phyloP scores from a whole-genome alignment of 2,888 invertebrate genomes.

The Priapulus caudatus region DNA sequence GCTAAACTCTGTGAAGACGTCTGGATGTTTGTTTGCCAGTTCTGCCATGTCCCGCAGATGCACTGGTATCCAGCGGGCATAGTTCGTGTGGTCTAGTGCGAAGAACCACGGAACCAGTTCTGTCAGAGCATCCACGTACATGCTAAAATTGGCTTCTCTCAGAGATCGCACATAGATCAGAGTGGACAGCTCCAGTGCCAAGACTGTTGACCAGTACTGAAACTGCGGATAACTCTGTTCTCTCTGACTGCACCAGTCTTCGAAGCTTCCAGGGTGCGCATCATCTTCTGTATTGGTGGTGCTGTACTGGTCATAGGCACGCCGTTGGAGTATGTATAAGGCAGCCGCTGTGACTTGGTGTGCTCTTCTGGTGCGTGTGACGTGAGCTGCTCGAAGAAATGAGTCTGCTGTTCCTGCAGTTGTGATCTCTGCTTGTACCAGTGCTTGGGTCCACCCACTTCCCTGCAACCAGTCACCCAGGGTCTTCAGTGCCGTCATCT shows the following conservation, averaged over 20 bases:
- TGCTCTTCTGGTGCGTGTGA: slow-evolving; percentile 9
- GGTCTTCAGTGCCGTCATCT: slow-evolving; percentile 25
- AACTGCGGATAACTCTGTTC: slow-evolving; percentile 13
- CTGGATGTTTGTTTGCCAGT: no score
- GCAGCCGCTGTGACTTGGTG: slow-evolving; percentile 18
- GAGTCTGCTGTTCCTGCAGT: slow-evolving; percentile 24
- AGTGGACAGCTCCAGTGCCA: slow-evolving; percentile 13
- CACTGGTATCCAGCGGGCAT: slow-evolving; percentile 18
- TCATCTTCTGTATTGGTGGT: no score
- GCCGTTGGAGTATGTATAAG: slow-evolving; percentile 14
- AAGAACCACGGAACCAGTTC: slow-evolving; percentile 14
- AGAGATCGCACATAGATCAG: no score
- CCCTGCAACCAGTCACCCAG: slow-evolving; percentile 23
- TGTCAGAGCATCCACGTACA: slow-evolving; percentile 9
- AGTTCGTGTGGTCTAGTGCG: slow-evolving; percentile 16
- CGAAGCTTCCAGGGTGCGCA: no score
- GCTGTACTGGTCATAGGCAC: slow-evolving; percentile 9
- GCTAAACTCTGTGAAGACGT: no score
- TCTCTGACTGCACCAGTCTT: slow-evolving; percentile 11
- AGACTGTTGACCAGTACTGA: slow-evolving; percentile 14
- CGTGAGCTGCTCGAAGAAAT: slow-evolving; percentile 19
- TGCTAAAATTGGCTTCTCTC: slow-evolving; percentile 7
- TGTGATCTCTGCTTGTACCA: slow-evolving; percentile 23
- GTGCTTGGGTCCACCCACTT: slow-evolving; percentile 25
- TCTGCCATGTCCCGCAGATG: no score